Percentiles rank a stretch among this genome's conserved stretches.
Evolutionary conservation across 1,140 invertebrate genomes (phyloP).

Genomic region (Apolygus lucorum): DNA sequence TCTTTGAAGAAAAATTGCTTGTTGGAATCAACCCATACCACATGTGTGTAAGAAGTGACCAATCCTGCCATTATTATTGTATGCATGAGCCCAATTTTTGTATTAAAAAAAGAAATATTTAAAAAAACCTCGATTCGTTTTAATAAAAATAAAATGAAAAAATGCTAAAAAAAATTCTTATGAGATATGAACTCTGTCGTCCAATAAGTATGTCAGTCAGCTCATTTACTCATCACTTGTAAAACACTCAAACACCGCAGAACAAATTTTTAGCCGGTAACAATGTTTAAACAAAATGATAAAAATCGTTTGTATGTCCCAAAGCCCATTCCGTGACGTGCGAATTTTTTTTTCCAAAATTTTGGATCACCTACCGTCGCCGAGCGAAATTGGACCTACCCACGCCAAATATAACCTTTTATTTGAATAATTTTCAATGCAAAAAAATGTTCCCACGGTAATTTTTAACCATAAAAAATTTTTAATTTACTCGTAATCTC

Average conservation of each 20-base stretch:
- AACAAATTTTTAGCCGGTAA: conserved; percentile 7
- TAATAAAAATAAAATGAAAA: conserved; percentile 20
- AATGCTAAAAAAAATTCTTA: conserved; percentile 17
- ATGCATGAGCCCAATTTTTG: conserved; percentile 27
- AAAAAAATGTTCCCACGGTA: too few relatives aligned
- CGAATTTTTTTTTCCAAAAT: too few relatives aligned
- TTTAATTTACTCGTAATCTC: too few relatives aligned
- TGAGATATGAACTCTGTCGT: conserved; percentile 21
- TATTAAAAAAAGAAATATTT: conserved; percentile 14
- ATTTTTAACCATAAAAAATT: too few relatives aligned
- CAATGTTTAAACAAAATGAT: background rate
- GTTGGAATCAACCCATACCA: conserved; percentile 18
- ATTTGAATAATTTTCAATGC: too few relatives aligned
- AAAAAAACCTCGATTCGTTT: conserved; percentile 10
- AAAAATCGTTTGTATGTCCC: conserved; percentile 22
- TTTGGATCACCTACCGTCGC: too few relatives aligned
- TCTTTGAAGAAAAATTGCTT: background rate
- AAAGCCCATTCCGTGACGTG: background rate
- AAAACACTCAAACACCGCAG: conserved; percentile 31
- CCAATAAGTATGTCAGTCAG: conserved; percentile 20
- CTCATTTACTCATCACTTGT: conserved; percentile 22
- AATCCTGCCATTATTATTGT: conserved; percentile 27
- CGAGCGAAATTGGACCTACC: too few relatives aligned
- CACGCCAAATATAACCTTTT: too few relatives aligned
- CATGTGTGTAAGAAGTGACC: conserved; percentile 24